A percentile compares a stretch with the other conserved stretches of the same genome.
Conservation (phyloP, 2,113 vertebrate species). For the Grus americana region DNA sequence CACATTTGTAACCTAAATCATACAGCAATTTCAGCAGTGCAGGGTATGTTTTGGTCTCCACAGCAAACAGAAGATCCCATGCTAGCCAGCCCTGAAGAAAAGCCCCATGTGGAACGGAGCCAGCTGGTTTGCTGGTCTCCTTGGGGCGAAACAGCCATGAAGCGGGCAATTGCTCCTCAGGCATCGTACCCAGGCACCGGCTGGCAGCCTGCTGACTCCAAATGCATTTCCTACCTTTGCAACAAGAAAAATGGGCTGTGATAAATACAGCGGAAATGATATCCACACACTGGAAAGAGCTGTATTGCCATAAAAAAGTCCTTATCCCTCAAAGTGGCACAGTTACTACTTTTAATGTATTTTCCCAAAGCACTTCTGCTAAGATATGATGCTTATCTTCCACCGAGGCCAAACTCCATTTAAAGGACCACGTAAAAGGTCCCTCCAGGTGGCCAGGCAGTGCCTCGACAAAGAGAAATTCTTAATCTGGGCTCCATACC, state of each 20-base stretch:
- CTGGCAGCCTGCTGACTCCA: background rate
- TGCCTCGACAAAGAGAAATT: background rate
- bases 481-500: background rate
- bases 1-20: background rate
- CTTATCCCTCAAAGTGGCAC: background rate
- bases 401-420: background rate
- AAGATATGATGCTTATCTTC: background rate
- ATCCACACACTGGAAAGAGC: background rate
- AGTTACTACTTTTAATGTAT: background rate
- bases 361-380: background rate
- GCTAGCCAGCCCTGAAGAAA: background rate
- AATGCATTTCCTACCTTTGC: background rate
- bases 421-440: background rate
- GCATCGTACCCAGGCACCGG: rapidly evolving
- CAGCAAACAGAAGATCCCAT: background rate
- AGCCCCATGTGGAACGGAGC: background rate
- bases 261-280: background rate
- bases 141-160: background rate
- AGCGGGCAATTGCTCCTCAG: background rate
- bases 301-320: background rate
- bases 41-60: background rate
- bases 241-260: background rate
- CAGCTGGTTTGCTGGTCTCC: background rate
- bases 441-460: background rate
- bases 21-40: rapidly evolving